phyloP scores from a whole-genome alignment of 2,797 vertebrate species.

The Anniella stebbinsi region DNA sequence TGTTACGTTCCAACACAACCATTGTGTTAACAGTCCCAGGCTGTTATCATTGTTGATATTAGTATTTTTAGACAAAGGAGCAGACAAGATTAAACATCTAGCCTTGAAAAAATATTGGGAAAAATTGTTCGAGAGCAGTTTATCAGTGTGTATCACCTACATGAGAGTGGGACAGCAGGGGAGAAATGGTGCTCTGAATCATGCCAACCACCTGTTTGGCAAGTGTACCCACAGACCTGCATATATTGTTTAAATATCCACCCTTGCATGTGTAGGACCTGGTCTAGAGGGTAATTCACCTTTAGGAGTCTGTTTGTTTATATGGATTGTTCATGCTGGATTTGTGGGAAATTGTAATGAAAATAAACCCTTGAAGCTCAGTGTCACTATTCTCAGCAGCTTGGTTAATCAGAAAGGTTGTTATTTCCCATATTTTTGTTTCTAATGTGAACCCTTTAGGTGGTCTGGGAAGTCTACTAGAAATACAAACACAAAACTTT shows the following conservation, averaged over 20 bases:
- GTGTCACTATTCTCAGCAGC: slow-evolving; percentile 42
- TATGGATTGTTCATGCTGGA: neutral
- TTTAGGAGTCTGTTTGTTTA: neutral
- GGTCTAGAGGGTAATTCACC: neutral
- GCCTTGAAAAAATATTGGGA: neutral
- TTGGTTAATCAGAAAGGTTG: slow-evolving; percentile 37
- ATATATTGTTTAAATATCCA: neutral
- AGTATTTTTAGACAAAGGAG: neutral
- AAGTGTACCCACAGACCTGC: no score
- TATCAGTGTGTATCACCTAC: neutral
- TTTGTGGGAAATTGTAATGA: slow-evolving; percentile 61
- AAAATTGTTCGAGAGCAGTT: neutral
- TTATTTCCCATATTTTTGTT: neutral
- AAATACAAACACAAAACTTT: slow-evolving; percentile 56
- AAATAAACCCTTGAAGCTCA: slow-evolving; percentile 55
- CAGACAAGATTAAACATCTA: neutral
- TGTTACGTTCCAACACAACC: neutral
- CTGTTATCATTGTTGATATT: neutral
- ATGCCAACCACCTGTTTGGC: neutral
- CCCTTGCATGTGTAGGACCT: neutral
- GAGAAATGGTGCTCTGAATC: neutral
- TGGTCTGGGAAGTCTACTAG: slow-evolving; percentile 32
- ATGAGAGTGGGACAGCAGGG: neutral
- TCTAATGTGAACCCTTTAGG: slow-evolving; percentile 18
- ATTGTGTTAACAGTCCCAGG: neutral